Conservation (phyloP, 2,113 vertebrate species). For the Paradisaea rubra region DNA sequence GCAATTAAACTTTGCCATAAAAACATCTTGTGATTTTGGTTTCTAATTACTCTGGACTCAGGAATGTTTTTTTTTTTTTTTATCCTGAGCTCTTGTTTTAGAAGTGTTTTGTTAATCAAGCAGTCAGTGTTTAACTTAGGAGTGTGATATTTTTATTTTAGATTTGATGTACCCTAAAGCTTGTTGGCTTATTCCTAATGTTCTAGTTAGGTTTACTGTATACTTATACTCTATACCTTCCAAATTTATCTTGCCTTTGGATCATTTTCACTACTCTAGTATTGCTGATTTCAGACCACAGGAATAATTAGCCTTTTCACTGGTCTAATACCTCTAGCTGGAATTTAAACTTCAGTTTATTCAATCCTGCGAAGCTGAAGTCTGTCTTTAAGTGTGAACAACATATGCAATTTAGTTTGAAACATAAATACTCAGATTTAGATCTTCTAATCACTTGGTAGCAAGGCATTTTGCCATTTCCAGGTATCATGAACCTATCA, state of each 20-base stretch:
- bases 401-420: background rate
- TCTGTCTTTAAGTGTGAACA: background rate
- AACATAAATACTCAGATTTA: background rate
- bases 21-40: background rate
- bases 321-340: background rate
- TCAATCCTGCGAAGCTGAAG: background rate
- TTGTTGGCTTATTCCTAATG: background rate
- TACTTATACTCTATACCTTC: background rate
- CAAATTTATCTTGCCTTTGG: background rate
- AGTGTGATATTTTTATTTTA: background rate
- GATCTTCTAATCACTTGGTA: background rate
- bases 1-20: background rate
- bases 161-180: background rate
- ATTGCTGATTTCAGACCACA: background rate
- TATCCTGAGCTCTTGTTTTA: background rate
- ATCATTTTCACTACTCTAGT: background rate
- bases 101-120: background rate
- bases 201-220: background rate
- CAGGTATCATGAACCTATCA: background rate
- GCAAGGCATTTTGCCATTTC: background rate
- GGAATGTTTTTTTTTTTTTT: background rate
- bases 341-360: background rate
- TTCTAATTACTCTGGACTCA: background rate
- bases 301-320: background rate
- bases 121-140: background rate